Evolutionary conservation across 2,797 vertebrate genomes (phyloP).

Genomic region (Oryzias sinensis): DNA sequence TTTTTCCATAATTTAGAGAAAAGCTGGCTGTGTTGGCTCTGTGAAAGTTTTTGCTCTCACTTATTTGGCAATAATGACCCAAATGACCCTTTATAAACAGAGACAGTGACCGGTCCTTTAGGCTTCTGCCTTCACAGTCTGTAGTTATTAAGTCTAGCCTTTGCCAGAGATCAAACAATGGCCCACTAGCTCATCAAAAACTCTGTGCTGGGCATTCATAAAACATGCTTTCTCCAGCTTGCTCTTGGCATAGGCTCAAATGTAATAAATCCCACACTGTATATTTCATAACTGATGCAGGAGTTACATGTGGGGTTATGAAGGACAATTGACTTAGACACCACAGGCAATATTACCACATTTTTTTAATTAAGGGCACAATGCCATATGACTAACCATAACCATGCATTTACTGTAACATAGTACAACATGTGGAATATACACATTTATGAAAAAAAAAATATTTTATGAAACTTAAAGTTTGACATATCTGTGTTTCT

Average conservation of each 20-base stretch:
- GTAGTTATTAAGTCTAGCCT: conserved; percentile 62
- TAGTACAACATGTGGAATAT: conserved; percentile 4
- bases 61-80: conserved; percentile 40
- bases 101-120: conserved; percentile 43
- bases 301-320: conserved; percentile 60
- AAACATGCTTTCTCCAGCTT: conserved; percentile 74
- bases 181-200: conserved; percentile 77
- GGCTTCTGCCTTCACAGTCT: conserved; percentile 40
- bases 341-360: conserved; percentile 28
- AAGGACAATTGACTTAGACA: conserved; percentile 51
- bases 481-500: background rate
- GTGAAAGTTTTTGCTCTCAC: conserved; percentile 30
- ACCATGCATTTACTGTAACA: conserved; percentile 3
- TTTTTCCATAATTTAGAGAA: background rate
- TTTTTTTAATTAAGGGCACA: conserved; percentile 44
- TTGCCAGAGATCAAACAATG: conserved; percentile 71
- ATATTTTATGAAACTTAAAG: conserved; percentile 1
- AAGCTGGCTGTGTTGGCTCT: background rate
- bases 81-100: conserved; percentile 18
- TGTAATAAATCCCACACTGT: conserved; percentile 77
- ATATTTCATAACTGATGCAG: conserved; percentile 75
- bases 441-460: conserved; percentile 5
- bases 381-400: conserved; percentile 40
- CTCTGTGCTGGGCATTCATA: conserved; percentile 73
- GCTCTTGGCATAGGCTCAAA: conserved; percentile 68